A percentile compares a stretch with the other conserved stretches of the same genome.
phyloP scores from a whole-genome alignment of 2,113 vertebrate species.

The Polypterus senegalus region DNA sequence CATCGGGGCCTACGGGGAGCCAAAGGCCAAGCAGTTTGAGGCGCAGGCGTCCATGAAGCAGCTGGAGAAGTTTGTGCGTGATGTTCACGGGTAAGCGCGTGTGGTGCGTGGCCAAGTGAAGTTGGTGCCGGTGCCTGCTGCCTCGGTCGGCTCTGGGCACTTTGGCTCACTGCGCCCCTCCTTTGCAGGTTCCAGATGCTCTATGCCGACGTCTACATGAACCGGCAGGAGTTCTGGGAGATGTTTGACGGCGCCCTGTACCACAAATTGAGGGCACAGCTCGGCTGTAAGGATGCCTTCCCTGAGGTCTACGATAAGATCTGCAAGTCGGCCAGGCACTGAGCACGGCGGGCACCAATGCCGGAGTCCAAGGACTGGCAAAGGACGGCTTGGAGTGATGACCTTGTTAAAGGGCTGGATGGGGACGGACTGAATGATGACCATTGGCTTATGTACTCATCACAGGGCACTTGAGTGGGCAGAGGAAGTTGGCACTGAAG shows the following conservation, averaged over 20 bases:
- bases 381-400: too few species aligned
- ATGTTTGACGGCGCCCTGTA: slow-evolving; percentile 93
- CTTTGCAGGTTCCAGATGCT: slow-evolving; percentile 88
- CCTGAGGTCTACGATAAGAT: slow-evolving; percentile 96
- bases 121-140: too few species aligned
- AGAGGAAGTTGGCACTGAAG: too few species aligned
- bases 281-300: slow-evolving; percentile 79
- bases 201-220: slow-evolving; percentile 95
- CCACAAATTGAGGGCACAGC: slow-evolving; percentile 71
- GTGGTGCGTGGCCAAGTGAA: too few species aligned
- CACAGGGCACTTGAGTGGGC: too few species aligned
- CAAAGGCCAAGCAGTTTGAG: slow-evolving; percentile 80
- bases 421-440: too few species aligned
- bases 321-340: slow-evolving; percentile 90
- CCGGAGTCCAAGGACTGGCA: too few species aligned
- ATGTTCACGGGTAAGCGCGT: slow-evolving; percentile 76
- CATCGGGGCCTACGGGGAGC: slow-evolving; percentile 88
- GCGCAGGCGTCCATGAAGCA: slow-evolving; percentile 75
- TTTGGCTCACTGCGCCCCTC: background rate
- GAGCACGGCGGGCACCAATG: slow-evolving; percentile 24
- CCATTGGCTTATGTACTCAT: too few species aligned
- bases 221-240: slow-evolving; percentile 90
- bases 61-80: slow-evolving; percentile 88
- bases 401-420: too few species aligned
- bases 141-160: background rate